Conservation (phyloP, 2,113 vertebrate species). For the Tupaia chinensis region DNA sequence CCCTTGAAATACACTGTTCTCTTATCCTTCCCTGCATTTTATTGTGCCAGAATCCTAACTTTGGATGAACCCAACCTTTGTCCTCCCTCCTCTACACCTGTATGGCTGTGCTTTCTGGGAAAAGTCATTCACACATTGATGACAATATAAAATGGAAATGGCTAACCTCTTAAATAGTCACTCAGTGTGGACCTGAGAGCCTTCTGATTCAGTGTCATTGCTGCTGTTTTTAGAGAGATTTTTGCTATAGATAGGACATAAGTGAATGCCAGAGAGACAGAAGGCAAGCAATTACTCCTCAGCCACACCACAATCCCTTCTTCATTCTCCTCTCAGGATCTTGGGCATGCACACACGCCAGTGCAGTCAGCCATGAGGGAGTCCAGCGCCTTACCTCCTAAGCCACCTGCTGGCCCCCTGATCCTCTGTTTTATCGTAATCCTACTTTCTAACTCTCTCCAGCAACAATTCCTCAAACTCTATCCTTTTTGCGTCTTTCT, state of each 20-base stretch:
- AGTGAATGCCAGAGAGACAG: too few species aligned
- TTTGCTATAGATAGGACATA: too few species aligned
- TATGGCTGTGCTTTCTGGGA: background rate
- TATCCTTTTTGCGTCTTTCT: background rate
- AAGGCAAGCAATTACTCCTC: too few species aligned
- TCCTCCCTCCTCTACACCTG: background rate
- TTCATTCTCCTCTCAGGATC: too few species aligned
- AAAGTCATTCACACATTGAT: slow-evolving; percentile 13
- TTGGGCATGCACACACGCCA: too few species aligned
- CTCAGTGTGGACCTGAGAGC: background rate
- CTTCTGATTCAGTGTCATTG: background rate
- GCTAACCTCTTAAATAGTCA: background rate
- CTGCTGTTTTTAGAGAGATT: too few species aligned
- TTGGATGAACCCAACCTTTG: background rate
- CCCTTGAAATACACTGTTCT: background rate
- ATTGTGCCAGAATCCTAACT: background rate
- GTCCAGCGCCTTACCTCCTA: too few species aligned
- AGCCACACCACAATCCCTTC: too few species aligned
- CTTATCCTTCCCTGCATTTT: background rate
- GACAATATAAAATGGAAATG: slow-evolving; percentile 39
- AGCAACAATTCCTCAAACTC: background rate
- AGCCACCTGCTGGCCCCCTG: too few species aligned
- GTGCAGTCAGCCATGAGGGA: too few species aligned
- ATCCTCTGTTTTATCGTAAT: background rate
- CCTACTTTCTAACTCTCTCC: slow-evolving; percentile 13